Percentiles rank a stretch among this genome's conserved stretches.
phyloP scores from a whole-genome alignment of 2,797 vertebrate genomes.

The Glyptemys insculpta region DNA sequence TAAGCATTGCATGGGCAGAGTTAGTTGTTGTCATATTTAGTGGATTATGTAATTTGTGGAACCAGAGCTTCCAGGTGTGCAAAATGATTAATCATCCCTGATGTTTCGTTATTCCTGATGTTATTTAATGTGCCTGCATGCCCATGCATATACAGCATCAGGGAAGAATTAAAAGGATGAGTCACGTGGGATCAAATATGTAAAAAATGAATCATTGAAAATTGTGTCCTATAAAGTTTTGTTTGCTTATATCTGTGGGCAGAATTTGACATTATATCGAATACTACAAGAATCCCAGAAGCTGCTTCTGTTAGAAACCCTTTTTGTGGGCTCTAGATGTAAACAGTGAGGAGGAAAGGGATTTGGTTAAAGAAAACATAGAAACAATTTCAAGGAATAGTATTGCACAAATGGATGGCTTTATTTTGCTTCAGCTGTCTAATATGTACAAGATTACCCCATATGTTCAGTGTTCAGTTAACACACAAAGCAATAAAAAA shows the following conservation, averaged over 20 bases:
- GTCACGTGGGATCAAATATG: neutral
- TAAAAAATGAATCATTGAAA: neutral
- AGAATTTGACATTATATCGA: neutral
- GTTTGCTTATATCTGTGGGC: neutral
- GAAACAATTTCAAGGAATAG: neutral
- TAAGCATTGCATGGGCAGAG: neutral
- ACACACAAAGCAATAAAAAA: neutral
- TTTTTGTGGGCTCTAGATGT: neutral
- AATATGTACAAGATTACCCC: neutral
- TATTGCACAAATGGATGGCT: neutral
- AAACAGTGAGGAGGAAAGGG: neutral
- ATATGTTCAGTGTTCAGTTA: neutral
- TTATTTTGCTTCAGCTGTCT: neutral
- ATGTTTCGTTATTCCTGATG: neutral
- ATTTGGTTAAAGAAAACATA: neutral
- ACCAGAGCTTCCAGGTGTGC: neutral
- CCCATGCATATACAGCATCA: neutral
- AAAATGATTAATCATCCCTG: neutral
- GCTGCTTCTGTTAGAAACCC: neutral
- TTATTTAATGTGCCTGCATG: neutral
- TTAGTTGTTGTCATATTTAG: neutral
- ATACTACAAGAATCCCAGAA: neutral
- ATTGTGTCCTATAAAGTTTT: neutral
- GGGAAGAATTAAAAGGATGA: neutral
- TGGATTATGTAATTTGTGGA: neutral